Evolutionary conservation across 2,797 vertebrate species (phyloP), one percentile per base, ranked within the genome.

Genomic region (Chaetodon trifasciatus): DNA sequence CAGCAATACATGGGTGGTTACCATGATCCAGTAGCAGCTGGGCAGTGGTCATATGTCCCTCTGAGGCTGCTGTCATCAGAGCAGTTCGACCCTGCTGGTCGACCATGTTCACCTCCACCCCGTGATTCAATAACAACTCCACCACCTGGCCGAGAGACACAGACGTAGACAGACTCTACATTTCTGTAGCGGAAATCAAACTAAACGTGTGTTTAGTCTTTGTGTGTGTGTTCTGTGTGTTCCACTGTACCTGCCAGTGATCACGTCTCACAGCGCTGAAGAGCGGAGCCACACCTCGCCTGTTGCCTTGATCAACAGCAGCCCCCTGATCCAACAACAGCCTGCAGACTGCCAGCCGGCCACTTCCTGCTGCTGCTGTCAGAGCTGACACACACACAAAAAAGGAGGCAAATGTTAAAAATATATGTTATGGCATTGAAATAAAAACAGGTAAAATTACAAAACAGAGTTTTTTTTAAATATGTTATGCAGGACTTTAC

Each of bases 41-140:
- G 75, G 97, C 97, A 0, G 97, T 97, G 86, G 91, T 94, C 82
- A 97, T 90, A 56, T 99, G 98, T 47, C 98, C 98, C 92, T 99
- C 98, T 0, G 97, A 99, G 0, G 98, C 96, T 0, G 98, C 97
- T 87, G 96, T 97, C 98, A 99, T 99, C 85, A 99, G 94, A 0
- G 98, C 96, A 0, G 97, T 99, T 5, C 98, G 94, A 3, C 98
- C 97, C 87, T 99, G 97, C 88, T 97, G 97, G 94, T 99, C 98
- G 0, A 96, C 95, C 95, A 96, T 96, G 93, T 99, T 98, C 56
- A 97, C 96, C 15, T 99, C 97, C 0, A 96, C 96, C 0, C 97
- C 97, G 0, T 97, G 97, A 0, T 94, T 98, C 76, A 99, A 92
- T 5, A 99, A 84, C 76, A 99, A 93, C 83, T 98, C 97, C 53